Base-by-base conservation (phyloP, 2,797 vertebrate species). In the Poecilia wingei region DNA sequence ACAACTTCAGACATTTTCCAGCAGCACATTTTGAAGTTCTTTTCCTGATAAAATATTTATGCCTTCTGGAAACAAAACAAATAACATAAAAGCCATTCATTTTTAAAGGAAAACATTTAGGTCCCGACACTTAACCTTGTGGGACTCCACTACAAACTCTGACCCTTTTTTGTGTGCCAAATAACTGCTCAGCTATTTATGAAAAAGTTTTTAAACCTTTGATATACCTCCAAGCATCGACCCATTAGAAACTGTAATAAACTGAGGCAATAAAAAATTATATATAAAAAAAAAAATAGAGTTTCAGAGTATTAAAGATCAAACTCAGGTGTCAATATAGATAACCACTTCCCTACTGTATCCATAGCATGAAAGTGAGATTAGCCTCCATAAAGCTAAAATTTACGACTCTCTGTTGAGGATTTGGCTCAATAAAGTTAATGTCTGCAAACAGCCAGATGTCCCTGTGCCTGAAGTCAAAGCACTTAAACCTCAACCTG, bases 401-500 rank as follows among this genome's bases (percentile, higher is more conserved):
- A 78, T 77, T 78, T 55, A 86, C 59, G 1, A 53, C 18, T 68
- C 68, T 6, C 41, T 33, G 31, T 10, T 36, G 49, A 83, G 66
- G 76, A 80, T 79, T 85, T 59, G 41, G 3, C 51, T 20, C 80
- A 46, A 64, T 76, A 86, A 87, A 85, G 75, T 82, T 79, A 83
- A 87, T 72, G 69, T 76, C 80, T 79, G 39, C 76, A 53, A 84
- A 81, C 78, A 53, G 89, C 76, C 91, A 91, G 84, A 84, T 88
- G 86, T 89, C 41, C 72, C 77, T 51, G 3, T 31, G 81, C 86
- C 88, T 74, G 82, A 86, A 91, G 88, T 90, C 90, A 81, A 66
- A 81, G 55, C 84, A 88, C 86, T 90, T 88, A 92, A 91, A 76
- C 55, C 46, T 64, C 76, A 70, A 82, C 82, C 82, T 81, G 86